Evolutionary conservation across 2,797 vertebrate species (phyloP), one percentile per base, ranked within the genome.

Genomic region (Catostomus latipinnis): DNA sequence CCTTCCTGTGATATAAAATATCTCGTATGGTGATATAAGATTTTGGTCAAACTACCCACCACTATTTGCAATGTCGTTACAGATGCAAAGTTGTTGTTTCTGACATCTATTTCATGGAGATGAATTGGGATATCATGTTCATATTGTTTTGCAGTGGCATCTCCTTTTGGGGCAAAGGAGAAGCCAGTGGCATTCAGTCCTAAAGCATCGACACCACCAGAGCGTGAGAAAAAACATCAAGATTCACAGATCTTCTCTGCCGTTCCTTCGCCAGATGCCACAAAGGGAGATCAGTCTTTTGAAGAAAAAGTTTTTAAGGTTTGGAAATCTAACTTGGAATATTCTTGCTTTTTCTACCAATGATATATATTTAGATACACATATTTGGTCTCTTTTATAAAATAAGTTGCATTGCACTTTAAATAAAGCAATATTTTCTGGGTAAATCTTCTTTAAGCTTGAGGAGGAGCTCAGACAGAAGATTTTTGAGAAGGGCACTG

Each of bases 401-500:
- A 34, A 34, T 34, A 34, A 34, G 34, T 4, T 34, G 34, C 2
- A 34, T 3, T 34, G 34, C 34, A 34, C 34, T 34, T 34, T 34
- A 34, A 34, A 34, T 34, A 34, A 34, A 34, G 34, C 34, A 34
- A 34, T 34, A 34, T 34, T 34, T 34, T 34, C 34, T 63, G 9
- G 46, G 52, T 71, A 13, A 49, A 82, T 67, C 34, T 60, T 52
- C 2, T 48, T 34, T 34, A 34, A 97, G 96, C 88, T 97, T 83
- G 93, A 96, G 80, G 90, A 93, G 69, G 92, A 94, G 49, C 90
- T 98, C 78, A 91, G 88, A 62, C 90, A 91, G 58, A 88, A 86
- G 60, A 94, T 98, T 75, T 76, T 93, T 46, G 92, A 95, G 62
- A 93, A 93, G 81, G 94, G 94, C 86, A 88, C 94, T 1, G 93